Evolutionary conservation across 2,888 invertebrate species (phyloP), one percentile per base, ranked within the genome.

Genomic region (Bombyx huttoni): DNA sequence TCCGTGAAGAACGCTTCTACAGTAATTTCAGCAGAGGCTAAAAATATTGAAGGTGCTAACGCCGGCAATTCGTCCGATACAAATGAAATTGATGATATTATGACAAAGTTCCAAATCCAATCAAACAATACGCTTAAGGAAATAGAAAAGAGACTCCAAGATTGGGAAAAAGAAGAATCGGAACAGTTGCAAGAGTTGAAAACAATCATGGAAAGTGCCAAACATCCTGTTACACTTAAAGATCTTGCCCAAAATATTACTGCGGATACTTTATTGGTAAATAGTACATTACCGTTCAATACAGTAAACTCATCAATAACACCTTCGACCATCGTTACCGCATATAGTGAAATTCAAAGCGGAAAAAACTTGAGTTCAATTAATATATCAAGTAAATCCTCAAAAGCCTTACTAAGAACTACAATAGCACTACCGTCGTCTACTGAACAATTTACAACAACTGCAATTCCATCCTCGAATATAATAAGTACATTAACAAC

Each of bases 41-140:
- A 10, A 10, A 40, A 12, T 40, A 40, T 40, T 40, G 7, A 40
- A 7, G 70, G 47, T 63, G 55, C 60, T n/a, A 67, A 54, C 46
- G 60, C 71, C 49, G 64, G 61, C 53, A 73, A 73, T 53, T 54
- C 54, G 34, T 61, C 70, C n/a, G 70, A 75, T 59, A 63, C n/a
- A 3, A 10, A 61, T 1, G 70, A 78, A 64, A 58, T 78, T 6
- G 64, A 74, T 56, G 61, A 58, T 35, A 66, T 75, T 34, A 54
- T 76, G 13, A 58, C 56, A 45, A 63, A 67, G 53, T 53, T 76
- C 14, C 63, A 70, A 58, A 61, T 55, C 7, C 53, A 67, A 51
- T 57, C 65, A 5, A 64, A 65, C 46, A 58, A 60, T 8, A 58
- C 48, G n/a, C 34, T 33, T 10, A 34, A 56, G 13, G 55, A 64